A percentile compares a stretch with the other conserved stretches of the same genome.
phyloP scores from a whole-genome alignment of 2,888 invertebrate genomes.

The Choreutis nemorana region DNA sequence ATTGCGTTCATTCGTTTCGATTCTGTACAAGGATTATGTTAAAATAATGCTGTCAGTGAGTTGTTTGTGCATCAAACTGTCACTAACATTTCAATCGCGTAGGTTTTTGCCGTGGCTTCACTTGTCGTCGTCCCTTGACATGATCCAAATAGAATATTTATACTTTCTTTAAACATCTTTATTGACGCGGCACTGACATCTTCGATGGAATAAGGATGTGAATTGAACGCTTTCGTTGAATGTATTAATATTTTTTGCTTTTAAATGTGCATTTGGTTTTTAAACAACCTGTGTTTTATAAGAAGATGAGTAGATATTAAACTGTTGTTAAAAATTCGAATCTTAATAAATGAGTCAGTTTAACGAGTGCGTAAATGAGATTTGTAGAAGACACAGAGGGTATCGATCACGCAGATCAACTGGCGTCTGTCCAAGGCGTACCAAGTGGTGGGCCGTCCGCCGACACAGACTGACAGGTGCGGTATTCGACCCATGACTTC shows the following conservation, averaged over 20 bases:
- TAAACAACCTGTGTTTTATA: conserved; percentile 4
- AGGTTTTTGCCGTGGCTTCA: conserved; percentile 50
- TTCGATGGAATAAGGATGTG: conserved; percentile 35
- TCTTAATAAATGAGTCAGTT: conserved; percentile 60
- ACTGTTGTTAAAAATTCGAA: not conserved
- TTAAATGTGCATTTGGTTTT: no score
- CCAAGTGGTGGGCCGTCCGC: conserved; percentile 58
- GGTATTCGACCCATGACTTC: conserved; percentile 61
- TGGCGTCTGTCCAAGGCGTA: conserved; percentile 54
- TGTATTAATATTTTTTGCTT: conserved; percentile 27
- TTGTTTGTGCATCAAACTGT: conserved; percentile 61
- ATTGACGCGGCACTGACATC: conserved; percentile 56
- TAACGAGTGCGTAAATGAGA: no score
- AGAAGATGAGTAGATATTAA: conserved; percentile 3
- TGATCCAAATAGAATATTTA: conserved; percentile 44
- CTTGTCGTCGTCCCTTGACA: conserved; percentile 37
- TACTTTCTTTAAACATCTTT: conserved; percentile 55
- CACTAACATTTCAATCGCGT: conserved; percentile 61
- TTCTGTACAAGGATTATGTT: conserved; percentile 60
- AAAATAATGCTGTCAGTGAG: conserved; percentile 58
- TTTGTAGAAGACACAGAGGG: conserved; percentile 57
- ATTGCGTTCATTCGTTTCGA: conserved; percentile 56
- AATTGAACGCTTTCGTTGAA: conserved; percentile 27
- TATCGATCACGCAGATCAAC: conserved; percentile 55
- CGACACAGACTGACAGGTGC: conserved; percentile 59